phyloP scores from a whole-genome alignment of 2,113 vertebrate species.

The Chauna torquata region DNA sequence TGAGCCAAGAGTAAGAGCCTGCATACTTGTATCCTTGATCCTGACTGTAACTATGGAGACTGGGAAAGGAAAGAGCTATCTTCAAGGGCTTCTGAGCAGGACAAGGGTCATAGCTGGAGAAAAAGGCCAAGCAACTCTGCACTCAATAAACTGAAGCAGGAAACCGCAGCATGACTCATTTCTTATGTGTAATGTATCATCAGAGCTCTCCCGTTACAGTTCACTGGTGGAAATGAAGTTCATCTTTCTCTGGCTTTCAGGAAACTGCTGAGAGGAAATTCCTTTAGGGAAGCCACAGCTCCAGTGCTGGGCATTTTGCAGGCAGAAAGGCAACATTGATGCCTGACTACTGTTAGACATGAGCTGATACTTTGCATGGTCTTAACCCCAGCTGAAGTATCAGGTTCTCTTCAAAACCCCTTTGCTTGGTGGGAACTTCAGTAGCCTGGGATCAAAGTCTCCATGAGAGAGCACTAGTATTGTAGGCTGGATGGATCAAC shows the following conservation, averaged over 20 bases:
- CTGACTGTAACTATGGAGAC: background rate
- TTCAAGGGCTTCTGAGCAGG: background rate
- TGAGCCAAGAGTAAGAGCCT: background rate
- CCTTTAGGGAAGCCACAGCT: background rate
- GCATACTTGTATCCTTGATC: background rate
- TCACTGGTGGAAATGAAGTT: constrained; percentile 56
- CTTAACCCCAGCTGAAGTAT: background rate
- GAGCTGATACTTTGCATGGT: background rate
- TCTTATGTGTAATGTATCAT: constrained; percentile 34
- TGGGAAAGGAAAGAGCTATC: background rate
- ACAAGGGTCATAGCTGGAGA: constrained; percentile 32
- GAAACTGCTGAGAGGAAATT: constrained; percentile 47
- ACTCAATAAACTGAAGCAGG: constrained; percentile 51
- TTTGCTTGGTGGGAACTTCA: background rate
- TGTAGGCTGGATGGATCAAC: background rate
- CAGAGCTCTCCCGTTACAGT: constrained; percentile 20
- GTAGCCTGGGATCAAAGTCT: background rate
- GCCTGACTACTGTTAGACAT: background rate
- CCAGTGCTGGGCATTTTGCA: background rate
- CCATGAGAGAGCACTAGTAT: background rate
- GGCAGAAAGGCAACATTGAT: background rate
- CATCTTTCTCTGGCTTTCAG: constrained; percentile 51
- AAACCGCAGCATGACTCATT: constrained; percentile 63
- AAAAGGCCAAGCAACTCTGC: constrained; percentile 40
- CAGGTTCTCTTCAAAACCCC: background rate